Conservation (phyloP, 2,113 vertebrate species). For the Rousettus leschenaultii region DNA sequence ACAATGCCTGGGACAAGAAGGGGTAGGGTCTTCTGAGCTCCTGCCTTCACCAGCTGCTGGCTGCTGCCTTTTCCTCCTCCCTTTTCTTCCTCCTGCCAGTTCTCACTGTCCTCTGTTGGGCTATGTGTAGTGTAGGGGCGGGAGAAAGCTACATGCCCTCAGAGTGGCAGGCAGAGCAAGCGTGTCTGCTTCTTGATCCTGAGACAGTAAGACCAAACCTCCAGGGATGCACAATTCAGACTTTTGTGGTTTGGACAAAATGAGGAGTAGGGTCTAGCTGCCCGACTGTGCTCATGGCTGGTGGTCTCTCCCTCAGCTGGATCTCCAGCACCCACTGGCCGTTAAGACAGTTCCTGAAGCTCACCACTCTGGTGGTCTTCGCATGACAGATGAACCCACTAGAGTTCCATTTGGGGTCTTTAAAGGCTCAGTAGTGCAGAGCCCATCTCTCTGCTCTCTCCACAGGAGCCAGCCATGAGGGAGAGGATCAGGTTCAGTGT, state of each 20-base stretch:
- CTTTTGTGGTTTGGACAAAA: neutral
- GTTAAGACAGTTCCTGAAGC: neutral
- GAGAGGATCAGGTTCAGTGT: neutral
- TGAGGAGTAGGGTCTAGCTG: neutral
- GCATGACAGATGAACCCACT: neutral
- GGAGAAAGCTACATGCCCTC: neutral
- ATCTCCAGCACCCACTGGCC: neutral
- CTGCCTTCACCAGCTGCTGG: neutral
- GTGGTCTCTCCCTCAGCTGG: fast-evolving
- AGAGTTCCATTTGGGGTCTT: no score
- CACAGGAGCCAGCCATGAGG: fast-evolving
- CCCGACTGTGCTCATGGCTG: neutral
- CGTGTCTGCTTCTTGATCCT: neutral
- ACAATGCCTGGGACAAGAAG: neutral
- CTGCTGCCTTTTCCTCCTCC: neutral
- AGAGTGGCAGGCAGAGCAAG: neutral
- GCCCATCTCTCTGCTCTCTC: neutral
- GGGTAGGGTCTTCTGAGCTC: neutral
- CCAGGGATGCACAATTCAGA: neutral
- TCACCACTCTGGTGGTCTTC: neutral
- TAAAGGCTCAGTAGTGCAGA: neutral
- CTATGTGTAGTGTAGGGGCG: fast-evolving
- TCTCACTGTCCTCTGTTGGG: neutral
- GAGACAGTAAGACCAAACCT: neutral
- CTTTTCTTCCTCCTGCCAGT: neutral